phyloP scores from a whole-genome alignment of 1,140 invertebrate genomes.

The Coelopa frigida region DNA sequence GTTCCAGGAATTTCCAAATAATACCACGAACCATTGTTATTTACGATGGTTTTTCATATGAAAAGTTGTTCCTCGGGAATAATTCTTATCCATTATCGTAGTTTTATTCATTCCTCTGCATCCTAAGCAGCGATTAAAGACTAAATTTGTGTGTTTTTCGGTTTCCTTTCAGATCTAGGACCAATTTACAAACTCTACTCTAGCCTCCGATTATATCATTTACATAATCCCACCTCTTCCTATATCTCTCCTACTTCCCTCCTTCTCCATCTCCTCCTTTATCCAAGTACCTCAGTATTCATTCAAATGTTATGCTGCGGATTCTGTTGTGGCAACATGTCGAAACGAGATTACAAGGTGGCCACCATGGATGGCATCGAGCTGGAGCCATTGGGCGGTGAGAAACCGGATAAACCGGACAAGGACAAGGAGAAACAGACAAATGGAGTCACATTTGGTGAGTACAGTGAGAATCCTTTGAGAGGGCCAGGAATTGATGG shows the following conservation, averaged over 20 bases:
- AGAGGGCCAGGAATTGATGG: no score
- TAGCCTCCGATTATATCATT: no score
- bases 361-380: conserved; percentile 44
- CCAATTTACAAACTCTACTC: conserved; percentile 3
- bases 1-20: no score
- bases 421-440: conserved; percentile 39
- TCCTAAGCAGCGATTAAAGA: no score
- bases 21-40: no score
- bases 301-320: conserved; percentile 45
- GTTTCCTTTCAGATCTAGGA: conserved; percentile 8
- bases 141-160: conserved; percentile 1
- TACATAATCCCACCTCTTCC: conserved; percentile 4
- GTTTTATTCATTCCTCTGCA: no score
- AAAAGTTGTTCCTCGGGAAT: no score
- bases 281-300: conserved; percentile 11
- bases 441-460: conserved; percentile 43
- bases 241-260: not conserved
- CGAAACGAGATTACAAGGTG: conserved; percentile 44
- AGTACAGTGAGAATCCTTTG: conserved; percentile 23
- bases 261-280: not conserved
- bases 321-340: conserved; percentile 44
- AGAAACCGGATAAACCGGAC: conserved; percentile 41
- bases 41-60: no score
- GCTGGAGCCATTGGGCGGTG: conserved; percentile 42
- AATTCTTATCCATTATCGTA: no score